These are phyloP conservation scores for Phallusia fumigata DNA, from an alignment of 23 tunicate species.

Conservation along the genomic window DNA sequence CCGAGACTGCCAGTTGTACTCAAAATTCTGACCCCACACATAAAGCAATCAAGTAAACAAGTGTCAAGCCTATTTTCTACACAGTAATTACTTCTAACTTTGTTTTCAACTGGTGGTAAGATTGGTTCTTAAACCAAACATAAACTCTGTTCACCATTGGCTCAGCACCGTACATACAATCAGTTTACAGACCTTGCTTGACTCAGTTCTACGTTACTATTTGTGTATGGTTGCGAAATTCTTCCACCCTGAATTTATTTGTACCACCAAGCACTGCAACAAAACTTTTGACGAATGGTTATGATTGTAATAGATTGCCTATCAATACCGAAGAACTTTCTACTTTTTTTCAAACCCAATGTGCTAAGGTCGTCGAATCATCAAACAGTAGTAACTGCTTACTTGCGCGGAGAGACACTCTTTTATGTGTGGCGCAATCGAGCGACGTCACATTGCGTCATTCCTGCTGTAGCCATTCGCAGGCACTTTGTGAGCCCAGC, in stretches of 20 bases:
- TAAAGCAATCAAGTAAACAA: not conserved
- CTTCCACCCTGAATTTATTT: not conserved
- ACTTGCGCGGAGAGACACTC: constrained; percentile 10
- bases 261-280: no score
- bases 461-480: not conserved
- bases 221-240: not conserved
- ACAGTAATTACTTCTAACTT: not conserved
- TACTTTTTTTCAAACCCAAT: no score
- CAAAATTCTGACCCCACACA: not conserved
- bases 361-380: no score
- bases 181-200: not conserved
- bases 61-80: not conserved
- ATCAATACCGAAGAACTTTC: no score
- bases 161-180: not conserved
- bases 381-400: not conserved
- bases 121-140: not conserved
- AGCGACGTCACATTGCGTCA: constrained; percentile 8
- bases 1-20: not conserved
- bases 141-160: not conserved
- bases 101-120: not conserved
- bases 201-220: constrained; percentile 10
- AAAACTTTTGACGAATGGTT: no score
- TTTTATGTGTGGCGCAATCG: constrained; percentile 11
- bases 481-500: not conserved
- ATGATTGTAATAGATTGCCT: no score